Conservation (phyloP, 2,113 vertebrate genomes). For the Equus przewalskii region DNA sequence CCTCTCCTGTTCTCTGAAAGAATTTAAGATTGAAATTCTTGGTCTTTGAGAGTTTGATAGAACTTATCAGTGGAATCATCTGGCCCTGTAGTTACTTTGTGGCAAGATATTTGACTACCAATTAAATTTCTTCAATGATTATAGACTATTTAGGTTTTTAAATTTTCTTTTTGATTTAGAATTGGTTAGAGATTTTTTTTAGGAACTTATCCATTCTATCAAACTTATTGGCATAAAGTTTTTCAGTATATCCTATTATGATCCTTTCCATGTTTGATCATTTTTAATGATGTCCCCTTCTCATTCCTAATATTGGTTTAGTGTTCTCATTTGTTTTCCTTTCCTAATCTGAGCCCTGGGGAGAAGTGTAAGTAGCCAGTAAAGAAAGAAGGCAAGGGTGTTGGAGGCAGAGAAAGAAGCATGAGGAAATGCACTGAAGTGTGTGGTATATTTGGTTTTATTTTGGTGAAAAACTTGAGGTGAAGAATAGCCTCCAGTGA, state of each 20-base stretch:
- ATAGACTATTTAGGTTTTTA: not conserved
- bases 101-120: not conserved
- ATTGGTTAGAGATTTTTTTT: constrained; percentile 30
- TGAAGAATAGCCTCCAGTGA: not conserved
- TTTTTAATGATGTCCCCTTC: not conserved
- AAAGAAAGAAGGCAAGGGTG: not conserved
- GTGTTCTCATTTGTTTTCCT: not conserved
- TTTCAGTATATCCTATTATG: not conserved
- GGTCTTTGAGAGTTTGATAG: not conserved
- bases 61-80: not conserved
- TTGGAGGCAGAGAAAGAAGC: not conserved
- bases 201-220: not conserved
- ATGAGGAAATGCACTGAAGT: not conserved
- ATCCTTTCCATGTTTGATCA: not conserved
- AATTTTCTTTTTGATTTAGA: constrained; percentile 5
- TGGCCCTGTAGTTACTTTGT: not conserved
- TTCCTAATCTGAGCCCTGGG: not conserved
- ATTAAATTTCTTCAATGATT: constrained; percentile 19
- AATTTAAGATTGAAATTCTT: constrained; percentile 59
- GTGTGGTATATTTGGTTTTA: not conserved
- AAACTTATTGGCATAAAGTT: not conserved
- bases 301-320: constrained; percentile 27
- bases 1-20: not conserved
- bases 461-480: not conserved
- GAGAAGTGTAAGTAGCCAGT: not conserved